Percentiles rank a stretch among this genome's conserved stretches.
Evolutionary conservation across 2,113 vertebrate species (phyloP).

Genomic region (Rhegmatorhina hoffmannsi): DNA sequence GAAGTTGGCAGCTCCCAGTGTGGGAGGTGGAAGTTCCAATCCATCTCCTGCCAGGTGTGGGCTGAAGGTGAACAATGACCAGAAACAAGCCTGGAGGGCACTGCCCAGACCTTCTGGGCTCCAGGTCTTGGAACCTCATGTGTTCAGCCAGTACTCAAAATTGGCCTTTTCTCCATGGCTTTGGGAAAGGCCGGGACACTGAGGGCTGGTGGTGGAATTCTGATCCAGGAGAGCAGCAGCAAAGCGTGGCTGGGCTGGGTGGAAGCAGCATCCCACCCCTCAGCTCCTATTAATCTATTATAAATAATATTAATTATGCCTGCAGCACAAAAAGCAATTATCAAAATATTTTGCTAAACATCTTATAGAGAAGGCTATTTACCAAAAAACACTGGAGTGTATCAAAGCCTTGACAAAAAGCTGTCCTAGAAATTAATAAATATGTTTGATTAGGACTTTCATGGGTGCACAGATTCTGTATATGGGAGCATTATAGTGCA

Average conservation of each 20-base stretch:
- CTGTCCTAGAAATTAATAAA: conserved; percentile 54
- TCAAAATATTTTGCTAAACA: conserved; percentile 36
- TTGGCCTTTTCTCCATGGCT: not conserved
- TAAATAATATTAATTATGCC: conserved; percentile 19
- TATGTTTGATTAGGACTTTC: conserved; percentile 54
- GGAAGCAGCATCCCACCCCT: not conserved
- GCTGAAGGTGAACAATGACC: not conserved
- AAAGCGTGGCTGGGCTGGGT: not conserved
- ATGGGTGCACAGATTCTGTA: conserved; percentile 32
- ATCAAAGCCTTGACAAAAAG: conserved; percentile 26
- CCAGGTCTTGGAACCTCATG: accelerated
- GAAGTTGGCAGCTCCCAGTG: not conserved
- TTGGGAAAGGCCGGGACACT: not conserved
- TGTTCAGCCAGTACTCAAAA: accelerated
- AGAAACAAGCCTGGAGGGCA: not conserved
- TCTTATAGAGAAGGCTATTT: conserved; percentile 25
- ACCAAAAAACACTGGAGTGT: not conserved
- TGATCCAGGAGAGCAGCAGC: not conserved
- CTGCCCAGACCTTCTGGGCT: accelerated
- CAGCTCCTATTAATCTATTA: not conserved
- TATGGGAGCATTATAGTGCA: conserved; percentile 35
- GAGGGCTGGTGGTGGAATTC: not conserved
- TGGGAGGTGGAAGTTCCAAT: not conserved
- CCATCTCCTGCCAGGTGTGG: not conserved
- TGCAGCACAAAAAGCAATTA: conserved; percentile 21